These are phyloP conservation scores for Salvelinus alpinus DNA, from an alignment of 2,113 vertebrate genomes.

Conservation along the genomic window DNA sequence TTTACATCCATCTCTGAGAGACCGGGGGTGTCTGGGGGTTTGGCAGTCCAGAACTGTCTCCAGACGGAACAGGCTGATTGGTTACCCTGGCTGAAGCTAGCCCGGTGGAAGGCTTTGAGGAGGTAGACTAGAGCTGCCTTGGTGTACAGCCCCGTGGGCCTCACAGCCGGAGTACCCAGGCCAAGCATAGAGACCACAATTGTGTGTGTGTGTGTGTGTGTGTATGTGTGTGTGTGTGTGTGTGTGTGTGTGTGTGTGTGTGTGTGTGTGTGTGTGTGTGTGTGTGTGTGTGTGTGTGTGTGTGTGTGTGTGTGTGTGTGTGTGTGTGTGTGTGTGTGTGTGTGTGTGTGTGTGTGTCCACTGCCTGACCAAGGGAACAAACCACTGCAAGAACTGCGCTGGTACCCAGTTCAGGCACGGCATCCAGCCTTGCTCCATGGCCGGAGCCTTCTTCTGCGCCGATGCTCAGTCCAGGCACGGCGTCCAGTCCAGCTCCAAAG, in stretches of 20 bases:
- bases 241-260: too few species aligned
- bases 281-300: not conserved
- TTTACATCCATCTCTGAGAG: constrained; percentile 41
- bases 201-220: constrained; percentile 43
- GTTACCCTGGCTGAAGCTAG: constrained; percentile 43
- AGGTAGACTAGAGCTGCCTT: constrained; percentile 53
- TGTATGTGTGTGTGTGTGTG: not conserved
- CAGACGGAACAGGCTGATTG: constrained; percentile 60
- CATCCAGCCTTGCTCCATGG: too few species aligned
- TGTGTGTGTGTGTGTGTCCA: not conserved
- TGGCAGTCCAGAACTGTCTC: constrained; percentile 37
- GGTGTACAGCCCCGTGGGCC: constrained; percentile 56
- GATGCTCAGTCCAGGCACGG: too few species aligned
- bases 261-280: too few species aligned
- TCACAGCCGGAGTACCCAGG: constrained; percentile 58
- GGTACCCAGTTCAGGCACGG: too few species aligned
- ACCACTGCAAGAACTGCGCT: constrained; percentile 33
- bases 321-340: too few species aligned
- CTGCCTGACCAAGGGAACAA: not conserved
- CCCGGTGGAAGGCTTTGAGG: constrained; percentile 64
- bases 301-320: too few species aligned
- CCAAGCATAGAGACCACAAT: constrained; percentile 57
- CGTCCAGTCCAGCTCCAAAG: too few species aligned
- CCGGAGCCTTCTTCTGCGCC: too few species aligned
- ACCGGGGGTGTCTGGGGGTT: not conserved